phyloP scores from a whole-genome alignment of 2,888 invertebrate species.

The Crossocerus cetratus region DNA sequence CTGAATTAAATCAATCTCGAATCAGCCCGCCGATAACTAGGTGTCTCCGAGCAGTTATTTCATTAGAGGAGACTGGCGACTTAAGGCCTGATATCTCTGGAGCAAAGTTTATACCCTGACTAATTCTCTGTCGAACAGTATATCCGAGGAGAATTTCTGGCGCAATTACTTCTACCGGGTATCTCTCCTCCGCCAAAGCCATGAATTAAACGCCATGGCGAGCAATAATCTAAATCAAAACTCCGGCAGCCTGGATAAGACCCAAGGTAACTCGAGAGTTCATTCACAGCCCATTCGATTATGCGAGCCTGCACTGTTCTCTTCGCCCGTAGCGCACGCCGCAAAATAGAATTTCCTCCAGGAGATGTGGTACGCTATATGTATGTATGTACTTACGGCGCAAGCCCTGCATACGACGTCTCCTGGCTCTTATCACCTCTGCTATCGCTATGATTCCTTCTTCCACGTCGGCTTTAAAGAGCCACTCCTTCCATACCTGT shows the following conservation, averaged over 20 bases:
- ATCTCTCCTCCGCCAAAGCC: conserved; percentile 97
- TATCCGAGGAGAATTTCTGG: conserved; percentile 99
- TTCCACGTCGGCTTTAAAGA: conserved; percentile 24
- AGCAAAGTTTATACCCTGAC: background rate
- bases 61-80: conserved; percentile 11
- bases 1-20: conserved; percentile 24
- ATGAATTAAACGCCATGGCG: conserved; percentile 86
- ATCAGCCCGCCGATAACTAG: conserved; percentile 22
- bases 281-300: conserved; percentile 13
- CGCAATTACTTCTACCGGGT: conserved; percentile 99
- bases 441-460: conserved; percentile 7
- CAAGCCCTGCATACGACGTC: background rate
- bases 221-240: conserved; percentile 73
- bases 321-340: conserved; percentile 9
- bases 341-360: conserved; percentile 14
- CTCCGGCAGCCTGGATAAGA: conserved; percentile 79
- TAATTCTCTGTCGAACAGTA: conserved; percentile 78
- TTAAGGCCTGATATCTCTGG: background rate
- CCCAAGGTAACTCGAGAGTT: conserved; percentile 78
- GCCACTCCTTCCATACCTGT: conserved; percentile 10
- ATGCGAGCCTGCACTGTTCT: conserved; percentile 10
- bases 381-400: background rate
- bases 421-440: conserved; percentile 4
- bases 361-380: conserved; percentile 8
- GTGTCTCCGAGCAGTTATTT: conserved; percentile 28